phyloP scores from a whole-genome alignment of 2,113 vertebrate species.

The Istiophorus platypterus region DNA sequence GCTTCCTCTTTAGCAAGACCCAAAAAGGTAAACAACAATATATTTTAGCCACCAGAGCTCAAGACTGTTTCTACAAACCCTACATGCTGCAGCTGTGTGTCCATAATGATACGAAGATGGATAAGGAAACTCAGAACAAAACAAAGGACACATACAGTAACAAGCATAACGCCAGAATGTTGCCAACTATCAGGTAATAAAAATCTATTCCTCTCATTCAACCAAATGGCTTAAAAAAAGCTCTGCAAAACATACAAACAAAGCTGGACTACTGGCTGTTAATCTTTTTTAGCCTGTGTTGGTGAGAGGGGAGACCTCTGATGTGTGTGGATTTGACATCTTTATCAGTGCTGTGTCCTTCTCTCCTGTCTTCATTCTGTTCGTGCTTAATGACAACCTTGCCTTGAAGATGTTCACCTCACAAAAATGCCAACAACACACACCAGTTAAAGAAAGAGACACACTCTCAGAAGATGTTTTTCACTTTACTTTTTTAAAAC shows the following conservation, averaged over 20 bases:
- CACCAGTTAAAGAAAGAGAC: slow-evolving; percentile 57
- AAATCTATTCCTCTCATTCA: slow-evolving; percentile 48
- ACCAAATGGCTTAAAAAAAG: slow-evolving; percentile 56
- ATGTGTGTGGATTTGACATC: slow-evolving; percentile 24
- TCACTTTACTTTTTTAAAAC: slow-evolving; percentile 51
- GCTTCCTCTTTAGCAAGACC: slow-evolving; percentile 48
- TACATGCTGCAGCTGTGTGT: slow-evolving; percentile 79
- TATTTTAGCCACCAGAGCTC: slow-evolving; percentile 70
- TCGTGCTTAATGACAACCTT: slow-evolving; percentile 60
- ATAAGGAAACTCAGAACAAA: slow-evolving; percentile 29
- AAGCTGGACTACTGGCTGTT: slow-evolving; percentile 62
- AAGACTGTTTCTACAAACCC: slow-evolving; percentile 84
- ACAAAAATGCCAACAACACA: slow-evolving; percentile 42
- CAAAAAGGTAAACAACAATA: slow-evolving; percentile 46
- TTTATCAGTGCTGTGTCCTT: slow-evolving; percentile 45
- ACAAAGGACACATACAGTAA: slow-evolving; percentile 34
- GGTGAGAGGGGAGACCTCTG: slow-evolving; percentile 36
- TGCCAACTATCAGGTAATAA: slow-evolving; percentile 63
- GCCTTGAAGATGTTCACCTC: slow-evolving; percentile 77
- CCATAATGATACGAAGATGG: slow-evolving; percentile 28
- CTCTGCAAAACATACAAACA: slow-evolving; percentile 45
- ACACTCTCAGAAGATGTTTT: slow-evolving; percentile 32
- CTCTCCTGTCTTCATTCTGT: slow-evolving; percentile 55
- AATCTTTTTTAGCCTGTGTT: slow-evolving; percentile 34
- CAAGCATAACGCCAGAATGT: slow-evolving; percentile 46